Evolutionary conservation across 1,140 invertebrate species (phyloP).

Genomic region (Tetraneura akinire): DNA sequence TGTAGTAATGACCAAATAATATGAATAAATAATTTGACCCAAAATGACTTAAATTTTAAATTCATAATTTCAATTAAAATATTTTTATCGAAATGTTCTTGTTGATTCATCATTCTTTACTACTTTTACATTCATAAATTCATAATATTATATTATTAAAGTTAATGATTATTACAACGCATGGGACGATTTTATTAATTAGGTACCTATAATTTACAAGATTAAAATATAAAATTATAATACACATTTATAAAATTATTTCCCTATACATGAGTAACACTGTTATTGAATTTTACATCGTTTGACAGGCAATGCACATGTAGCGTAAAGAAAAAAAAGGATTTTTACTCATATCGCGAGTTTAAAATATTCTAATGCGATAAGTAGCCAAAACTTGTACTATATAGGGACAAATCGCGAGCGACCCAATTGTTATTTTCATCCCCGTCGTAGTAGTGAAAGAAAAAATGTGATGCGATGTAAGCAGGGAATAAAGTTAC

Average conservation of each 20-base stretch:
- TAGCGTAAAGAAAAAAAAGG: constrained; percentile 27
- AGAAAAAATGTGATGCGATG: neutral
- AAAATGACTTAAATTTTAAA: no score
- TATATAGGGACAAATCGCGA: constrained; percentile 23
- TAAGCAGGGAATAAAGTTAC: neutral
- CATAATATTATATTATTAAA: no score
- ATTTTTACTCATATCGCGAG: constrained; percentile 12
- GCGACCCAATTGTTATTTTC: constrained; percentile 29
- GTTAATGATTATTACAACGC: no score
- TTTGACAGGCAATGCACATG: neutral
- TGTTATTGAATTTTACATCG: neutral
- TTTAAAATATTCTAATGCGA: constrained; percentile 18
- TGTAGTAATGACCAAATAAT: no score
- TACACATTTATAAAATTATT: no score
- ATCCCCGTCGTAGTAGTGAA: neutral
- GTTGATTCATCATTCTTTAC: no score
- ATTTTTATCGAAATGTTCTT: no score
- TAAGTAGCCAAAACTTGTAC: constrained; percentile 23
- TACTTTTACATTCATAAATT: no score
- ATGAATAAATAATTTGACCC: no score
- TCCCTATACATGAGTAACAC: neutral
- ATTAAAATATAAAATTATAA: neutral
- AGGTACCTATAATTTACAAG: no score
- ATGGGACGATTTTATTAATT: no score
- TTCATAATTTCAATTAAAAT: no score